Percentiles rank a stretch among this genome's conserved stretches.
phyloP scores from a whole-genome alignment of 64 coral and sea anemone species.

The Montipora sp. region DNA sequence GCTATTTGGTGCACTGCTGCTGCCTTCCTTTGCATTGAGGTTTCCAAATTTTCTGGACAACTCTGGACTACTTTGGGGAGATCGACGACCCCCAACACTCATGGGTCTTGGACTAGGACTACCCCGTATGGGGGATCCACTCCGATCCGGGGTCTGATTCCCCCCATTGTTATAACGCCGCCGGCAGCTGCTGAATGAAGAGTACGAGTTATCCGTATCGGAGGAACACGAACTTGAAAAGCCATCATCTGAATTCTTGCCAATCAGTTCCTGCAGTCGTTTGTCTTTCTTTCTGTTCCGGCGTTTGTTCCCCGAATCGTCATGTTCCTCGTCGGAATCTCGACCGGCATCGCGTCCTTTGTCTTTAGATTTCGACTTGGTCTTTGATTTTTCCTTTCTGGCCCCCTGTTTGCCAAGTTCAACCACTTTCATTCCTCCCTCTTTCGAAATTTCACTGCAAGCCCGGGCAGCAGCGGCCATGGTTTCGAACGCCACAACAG shows the following conservation, averaged over 20 bases:
- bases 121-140: constrained; percentile 54
- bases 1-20: constrained; percentile 89
- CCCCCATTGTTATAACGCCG: constrained; percentile 63
- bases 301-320: constrained; percentile 87
- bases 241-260: constrained; percentile 78
- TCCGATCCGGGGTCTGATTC: constrained; percentile 39
- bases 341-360: constrained; percentile 60
- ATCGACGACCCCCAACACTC: constrained; percentile 31
- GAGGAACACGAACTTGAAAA: constrained; percentile 90
- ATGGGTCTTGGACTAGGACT: constrained; percentile 61
- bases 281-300: constrained; percentile 91
- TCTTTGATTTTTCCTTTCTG: constrained; percentile 78
- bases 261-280: constrained; percentile 75
- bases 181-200: constrained; percentile 86
- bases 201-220: constrained; percentile 91
- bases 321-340: constrained; percentile 92
- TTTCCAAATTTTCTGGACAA: constrained; percentile 36
- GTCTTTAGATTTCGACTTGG: constrained; percentile 74
- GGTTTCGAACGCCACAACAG: constrained; percentile 95
- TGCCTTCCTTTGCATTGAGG: constrained; percentile 64
- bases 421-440: constrained; percentile 86
- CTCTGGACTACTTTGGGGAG: constrained; percentile 89
- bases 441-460: constrained; percentile 87
- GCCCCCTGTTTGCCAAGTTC: constrained; percentile 75
- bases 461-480: constrained; percentile 96